Base-by-base conservation (phyloP, 1,140 invertebrate genomes). In the Meloidogyne hapla region DNA sequence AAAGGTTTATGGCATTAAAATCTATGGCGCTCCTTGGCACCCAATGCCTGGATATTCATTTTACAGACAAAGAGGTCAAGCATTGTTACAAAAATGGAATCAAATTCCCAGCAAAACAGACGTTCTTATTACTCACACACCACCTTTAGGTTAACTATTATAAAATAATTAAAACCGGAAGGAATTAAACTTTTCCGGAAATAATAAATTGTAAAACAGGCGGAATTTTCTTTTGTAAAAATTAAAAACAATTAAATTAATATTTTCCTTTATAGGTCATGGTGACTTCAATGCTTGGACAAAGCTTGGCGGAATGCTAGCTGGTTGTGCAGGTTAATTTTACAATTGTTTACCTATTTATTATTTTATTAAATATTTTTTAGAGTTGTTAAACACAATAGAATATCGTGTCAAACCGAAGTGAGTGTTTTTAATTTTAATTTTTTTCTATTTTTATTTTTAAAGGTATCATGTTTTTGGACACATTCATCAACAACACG, bases 21-120 rank as follows among this genome's bases (percentile, higher is more conserved):
- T 85, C 40, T 85, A 86, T 75, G 84, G 82, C 6, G 75, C 85
- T 26, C 80, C 79, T 3, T 88, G 92, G 92, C 40, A 91, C 92
- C 72, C 79, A 25, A 87, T 87, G 81, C 81, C 84, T 89, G 21
- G 77, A 33, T 85, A 80, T 73, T 77, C 70, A 42, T 78, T 79
- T 64, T 85, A 83, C 33, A 42, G 76, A 23, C 89, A 90, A 2
- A 88, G 81, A 66, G 93, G 93, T 38, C 83, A 89, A 80, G 84
- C 89, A 18, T 92, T 92, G 82, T 87, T 94, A 71, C 89, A 91
- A 10, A 93, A 93, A 88, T 94, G 93, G 93, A 89, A 93, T 28
- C 81, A 85, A 79, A 94, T 94, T 80, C 93, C 93, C 2, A 86
- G 88, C 9, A 91, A 92, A 78, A 91, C 91, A 21, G 93, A 94